These are phyloP conservation scores for Collichthys lucidus DNA, from an alignment of 2,113 vertebrate species.

Conservation along the genomic window DNA sequence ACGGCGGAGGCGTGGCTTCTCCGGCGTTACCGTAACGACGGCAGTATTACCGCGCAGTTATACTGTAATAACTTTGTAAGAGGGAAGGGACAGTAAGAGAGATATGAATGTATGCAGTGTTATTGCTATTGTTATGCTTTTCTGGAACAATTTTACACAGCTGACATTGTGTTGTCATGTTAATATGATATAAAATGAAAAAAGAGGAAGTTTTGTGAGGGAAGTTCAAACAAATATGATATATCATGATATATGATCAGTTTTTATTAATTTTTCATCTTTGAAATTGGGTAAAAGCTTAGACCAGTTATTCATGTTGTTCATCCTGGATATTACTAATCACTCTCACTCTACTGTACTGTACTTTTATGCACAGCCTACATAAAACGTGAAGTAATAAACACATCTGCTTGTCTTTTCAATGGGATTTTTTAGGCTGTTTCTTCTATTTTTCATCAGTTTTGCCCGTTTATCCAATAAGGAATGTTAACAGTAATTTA, in stretches of 20 bases:
- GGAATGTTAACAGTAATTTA: background rate
- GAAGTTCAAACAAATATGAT: background rate
- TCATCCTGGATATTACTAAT: background rate
- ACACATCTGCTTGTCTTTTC: background rate
- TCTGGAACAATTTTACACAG: background rate
- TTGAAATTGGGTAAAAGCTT: background rate
- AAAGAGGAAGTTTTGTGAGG: background rate
- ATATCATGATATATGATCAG: background rate
- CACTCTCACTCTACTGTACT: background rate
- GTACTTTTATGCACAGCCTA: background rate
- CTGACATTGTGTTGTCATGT: background rate
- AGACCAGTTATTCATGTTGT: background rate
- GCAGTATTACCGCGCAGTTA: background rate
- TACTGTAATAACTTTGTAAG: background rate
- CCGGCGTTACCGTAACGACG: conserved; percentile 70
- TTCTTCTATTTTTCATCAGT: background rate
- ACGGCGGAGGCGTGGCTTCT: conserved; percentile 75
- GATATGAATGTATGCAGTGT: background rate
- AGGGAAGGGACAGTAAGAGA: background rate
- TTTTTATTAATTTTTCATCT: background rate
- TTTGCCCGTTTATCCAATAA: background rate
- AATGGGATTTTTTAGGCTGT: background rate
- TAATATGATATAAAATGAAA: background rate
- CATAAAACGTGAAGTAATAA: background rate
- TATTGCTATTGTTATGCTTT: too few relatives aligned